Percentiles rank a stretch among this genome's conserved stretches.
phyloP scores from a whole-genome alignment of 2,797 vertebrate species.

The Peromyscus nudipes region DNA sequence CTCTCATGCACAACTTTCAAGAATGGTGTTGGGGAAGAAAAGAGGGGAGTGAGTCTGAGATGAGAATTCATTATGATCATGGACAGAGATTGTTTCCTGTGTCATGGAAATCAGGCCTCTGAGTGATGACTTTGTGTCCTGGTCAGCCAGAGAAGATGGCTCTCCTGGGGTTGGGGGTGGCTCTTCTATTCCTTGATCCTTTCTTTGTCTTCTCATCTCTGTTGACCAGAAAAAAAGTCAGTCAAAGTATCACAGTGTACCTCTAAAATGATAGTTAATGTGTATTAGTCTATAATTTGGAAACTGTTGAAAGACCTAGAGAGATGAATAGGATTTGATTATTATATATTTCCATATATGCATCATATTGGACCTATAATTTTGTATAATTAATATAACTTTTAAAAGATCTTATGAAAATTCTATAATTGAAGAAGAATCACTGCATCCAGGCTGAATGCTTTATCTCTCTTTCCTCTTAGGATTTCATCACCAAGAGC shows the following conservation, averaged over 20 bases:
- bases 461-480: background rate
- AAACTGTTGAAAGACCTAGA: background rate
- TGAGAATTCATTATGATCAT: background rate
- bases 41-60: background rate
- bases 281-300: background rate
- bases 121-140: background rate
- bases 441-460: background rate
- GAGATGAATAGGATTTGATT: background rate
- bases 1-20: background rate
- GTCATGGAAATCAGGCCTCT: background rate
- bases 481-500: constrained; percentile 48
- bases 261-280: background rate
- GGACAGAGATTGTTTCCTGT: background rate
- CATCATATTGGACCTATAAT: background rate
- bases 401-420: background rate
- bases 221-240: background rate
- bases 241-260: background rate
- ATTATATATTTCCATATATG: background rate
- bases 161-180: background rate
- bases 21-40: background rate
- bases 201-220: background rate
- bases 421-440: background rate
- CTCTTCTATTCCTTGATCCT: too few relatives aligned
- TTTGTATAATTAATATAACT: background rate
- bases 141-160: too few relatives aligned